Evolutionary conservation across 1,140 invertebrate species (phyloP), one percentile per base, ranked within the genome.

Genomic region (Coelopa frigida): DNA sequence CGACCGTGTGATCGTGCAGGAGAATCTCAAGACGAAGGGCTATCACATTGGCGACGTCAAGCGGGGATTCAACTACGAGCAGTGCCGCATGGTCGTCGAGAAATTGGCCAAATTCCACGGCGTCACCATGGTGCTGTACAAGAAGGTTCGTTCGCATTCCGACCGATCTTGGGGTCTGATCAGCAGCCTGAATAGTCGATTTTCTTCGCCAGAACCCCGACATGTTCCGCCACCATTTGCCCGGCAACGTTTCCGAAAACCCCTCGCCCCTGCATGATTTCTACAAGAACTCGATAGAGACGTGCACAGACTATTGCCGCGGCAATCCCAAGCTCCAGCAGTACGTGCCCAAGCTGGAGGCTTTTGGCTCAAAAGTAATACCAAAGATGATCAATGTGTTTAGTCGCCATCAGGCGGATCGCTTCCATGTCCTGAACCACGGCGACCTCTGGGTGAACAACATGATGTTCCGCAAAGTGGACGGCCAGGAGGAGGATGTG

Each of bases 361-460:
- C 57, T 14, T 12, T 76, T 1, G 40, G 57, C 2, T 57, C 59
- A 0, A 42, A 55, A 2, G 20, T 63, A 3, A 65, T 73, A n/a
- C 17, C 59, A 2, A 57, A 67, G 45, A 65, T 62, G 17, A 38
- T 56, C 5, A 35, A 64, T 14, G 21, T 24, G 4, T 23, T 49
- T 7, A 48, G 44, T 0, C 35, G 45, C 4, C 42, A 54, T 2
- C 56, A 72, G 8, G 67, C 73, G 6, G 70, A 72, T 32, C 76
- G 78, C 48, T 50, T 41, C 42, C 68, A 72, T 38, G 77, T 80
- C 5, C 58, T 81, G 14, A 76, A 73, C 52, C 80, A 81, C 36
- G 79, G 79, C 17, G 80, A 81, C 54, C 65, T 70, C 12, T 81
- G 78, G 78, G 59, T 75, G 0, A 80, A 80, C 51, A 81, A 82